These are phyloP conservation scores for Drosophila chauvacae DNA, from an alignment of 1,140 invertebrate species.

Conservation along the genomic window DNA sequence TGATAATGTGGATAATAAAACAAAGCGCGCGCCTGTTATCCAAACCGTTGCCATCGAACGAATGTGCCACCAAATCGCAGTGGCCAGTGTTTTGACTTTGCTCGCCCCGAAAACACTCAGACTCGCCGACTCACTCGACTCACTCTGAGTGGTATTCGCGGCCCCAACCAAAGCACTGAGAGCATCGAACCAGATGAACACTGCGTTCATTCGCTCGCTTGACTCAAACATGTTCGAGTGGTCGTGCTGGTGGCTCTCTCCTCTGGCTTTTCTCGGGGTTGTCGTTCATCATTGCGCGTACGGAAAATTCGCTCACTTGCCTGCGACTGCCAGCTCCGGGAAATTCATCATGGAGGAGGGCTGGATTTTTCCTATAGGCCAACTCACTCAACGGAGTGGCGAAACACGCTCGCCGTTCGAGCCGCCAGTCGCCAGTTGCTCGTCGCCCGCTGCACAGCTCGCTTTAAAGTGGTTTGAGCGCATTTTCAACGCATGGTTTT, in stretches of 20 bases:
- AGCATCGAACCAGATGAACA: conserved; percentile 57
- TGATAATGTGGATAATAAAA: conserved; percentile 85
- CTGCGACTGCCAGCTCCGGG: conserved; percentile 25
- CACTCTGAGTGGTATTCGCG: conserved; percentile 18
- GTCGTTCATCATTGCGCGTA: conserved; percentile 63
- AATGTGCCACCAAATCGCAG: conserved; percentile 84
- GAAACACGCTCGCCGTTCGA: conserved; percentile 20
- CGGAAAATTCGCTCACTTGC: conserved; percentile 58
- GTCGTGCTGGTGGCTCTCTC: conserved; percentile 9
- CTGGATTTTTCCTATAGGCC: conserved; percentile 80
- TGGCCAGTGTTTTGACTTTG: conserved; percentile 84
- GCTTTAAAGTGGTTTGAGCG: not conserved
- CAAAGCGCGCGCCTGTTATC: conserved; percentile 84
- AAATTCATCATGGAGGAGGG: conserved; percentile 84
- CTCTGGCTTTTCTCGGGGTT: conserved; percentile 15
- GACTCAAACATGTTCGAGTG: conserved; percentile 39
- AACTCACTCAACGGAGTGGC: conserved; percentile 44
- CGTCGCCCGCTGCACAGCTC: conserved; percentile 39
- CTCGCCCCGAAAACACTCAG: conserved; percentile 26
- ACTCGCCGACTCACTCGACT: conserved; percentile 5
- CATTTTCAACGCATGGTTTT: not conserved
- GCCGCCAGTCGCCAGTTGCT: conserved; percentile 51
- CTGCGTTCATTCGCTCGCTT: conserved; percentile 36
- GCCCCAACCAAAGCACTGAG: conserved; percentile 68
- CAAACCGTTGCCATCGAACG: conserved; percentile 84